Evolutionary conservation across 2,888 invertebrate genomes (phyloP), one percentile per base, ranked within the genome.

Genomic region (Deilephila porcellus): DNA sequence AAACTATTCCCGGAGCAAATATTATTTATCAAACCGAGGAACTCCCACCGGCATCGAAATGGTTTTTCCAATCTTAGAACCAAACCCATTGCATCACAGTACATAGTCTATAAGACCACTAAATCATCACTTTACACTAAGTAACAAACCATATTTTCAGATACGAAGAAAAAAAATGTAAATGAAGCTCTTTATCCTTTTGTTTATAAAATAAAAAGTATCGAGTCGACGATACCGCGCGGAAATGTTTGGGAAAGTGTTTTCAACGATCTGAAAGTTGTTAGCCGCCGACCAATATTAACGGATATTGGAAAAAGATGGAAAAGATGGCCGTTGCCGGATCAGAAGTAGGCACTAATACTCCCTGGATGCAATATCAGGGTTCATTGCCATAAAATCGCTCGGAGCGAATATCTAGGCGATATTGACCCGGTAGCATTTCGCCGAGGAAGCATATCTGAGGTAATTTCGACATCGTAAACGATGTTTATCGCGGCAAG

Each of bases 301-400:
- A 86, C 89, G 89, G 91, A 91, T 92, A 92, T 93, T 91, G 91
- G 91, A 88, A 90, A 90, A 90, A 90, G 88, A 89, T 89, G 88
- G 87, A 85, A 88, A 89, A 88, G 88, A 89, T 87, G 88, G 87
- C 85, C 86, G 88, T 88, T 85, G 82, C 83, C 87, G 90, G 91
- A 91, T 92, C 89, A 90, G 86, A 89, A 85, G 87, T 86, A 87
- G 87, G 85, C 88, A 89, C 90, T 92, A 90, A 92, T 92, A 92
- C 88, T 89, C 87, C 83, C 81, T 82, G 85, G 87, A 85, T 90
- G 89, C 90, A 91, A 91, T 91, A 91, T 90, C 89, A 86, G 79
- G 83, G 85, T 84, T 91, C 90, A 87, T 90, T 90, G 88, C 90
- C 88, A 88, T 92, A 90, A 92, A 92, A 91, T 85, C 89, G 87